Conservation (phyloP, 1,140 invertebrate genomes). For the Caerostris extrusa region DNA sequence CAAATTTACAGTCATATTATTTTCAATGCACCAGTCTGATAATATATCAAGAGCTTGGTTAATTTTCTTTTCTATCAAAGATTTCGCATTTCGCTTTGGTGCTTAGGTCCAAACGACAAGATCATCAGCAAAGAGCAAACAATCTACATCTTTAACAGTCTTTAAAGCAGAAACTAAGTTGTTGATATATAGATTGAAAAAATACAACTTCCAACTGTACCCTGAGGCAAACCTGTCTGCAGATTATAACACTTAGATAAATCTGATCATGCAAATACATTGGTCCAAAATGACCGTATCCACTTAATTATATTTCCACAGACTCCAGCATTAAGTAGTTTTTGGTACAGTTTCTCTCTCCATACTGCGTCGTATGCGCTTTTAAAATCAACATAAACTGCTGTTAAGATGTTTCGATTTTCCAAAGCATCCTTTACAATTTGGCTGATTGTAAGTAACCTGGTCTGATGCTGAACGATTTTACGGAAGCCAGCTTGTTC, state of each 20-base stretch:
- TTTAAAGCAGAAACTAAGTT: neutral
- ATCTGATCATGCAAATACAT: slow-evolving; percentile 6
- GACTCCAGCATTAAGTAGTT: neutral
- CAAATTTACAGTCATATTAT: slow-evolving; percentile 44
- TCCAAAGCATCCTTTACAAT: slow-evolving; percentile 19
- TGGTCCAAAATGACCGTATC: slow-evolving; percentile 19
- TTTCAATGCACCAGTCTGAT: slow-evolving; percentile 21
- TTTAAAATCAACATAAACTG: slow-evolving; percentile 43
- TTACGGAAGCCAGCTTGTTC: slow-evolving; percentile 37
- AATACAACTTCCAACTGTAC: slow-evolving; percentile 32
- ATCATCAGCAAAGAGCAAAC: slow-evolving; percentile 40
- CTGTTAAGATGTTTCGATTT: slow-evolving; percentile 16
- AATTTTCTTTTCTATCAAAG: neutral
- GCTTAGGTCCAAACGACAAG: no score
- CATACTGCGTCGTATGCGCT: slow-evolving; percentile 27
- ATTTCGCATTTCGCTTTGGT: no score
- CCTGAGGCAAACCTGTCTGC: neutral
- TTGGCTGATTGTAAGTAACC: slow-evolving; percentile 37
- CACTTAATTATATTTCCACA: neutral
- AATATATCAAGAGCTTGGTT: neutral
- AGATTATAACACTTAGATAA: slow-evolving; percentile 8
- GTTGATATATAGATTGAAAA: slow-evolving; percentile 47
- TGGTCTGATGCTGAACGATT: slow-evolving; percentile 19
- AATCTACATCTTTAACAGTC: neutral
- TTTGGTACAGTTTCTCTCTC: neutral